Base-by-base conservation (phyloP, 92 coral and sea anemone species). In the Porites lobata region DNA sequence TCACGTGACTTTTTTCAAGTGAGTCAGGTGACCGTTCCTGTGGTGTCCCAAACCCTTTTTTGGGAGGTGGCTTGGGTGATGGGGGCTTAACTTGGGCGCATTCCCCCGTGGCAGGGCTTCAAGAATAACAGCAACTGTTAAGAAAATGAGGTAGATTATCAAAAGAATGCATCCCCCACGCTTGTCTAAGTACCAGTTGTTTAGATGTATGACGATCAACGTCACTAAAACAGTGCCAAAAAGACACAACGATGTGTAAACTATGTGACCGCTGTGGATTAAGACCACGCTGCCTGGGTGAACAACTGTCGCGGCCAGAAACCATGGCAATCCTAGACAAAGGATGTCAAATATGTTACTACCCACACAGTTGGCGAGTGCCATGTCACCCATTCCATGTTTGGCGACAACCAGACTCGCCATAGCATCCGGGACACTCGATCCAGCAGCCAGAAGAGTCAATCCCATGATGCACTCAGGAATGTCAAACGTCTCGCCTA, bases 371-470 rank as follows among this genome's bases (percentile, higher is more conserved):
- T 98, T 98, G 8, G 99, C 99, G 79, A 98, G 86, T 58, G 99
- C 99, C 99, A 98, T 98, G 94, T 98, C 99, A 20, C 98, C 99
- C 98, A 98, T 91, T 9, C 98, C 98, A 90, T 98, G 98, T 82
- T 95, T 92, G 77, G 99, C 96, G 72, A 95, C 98, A 8, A 98
- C 95, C 13, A 98, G 94, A 89, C 99, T 98, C 81, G 99, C 95
- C 84, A 98, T 94, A 2, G 96, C 98, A 87, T 98, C 99, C 89
- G 99, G 99, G 95, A 98, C 96, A 92, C 99, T 98, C 71, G 98
- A 96, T 79, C 99, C 99, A 14, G 98, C 98, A 51, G 99, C 99
- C 69, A 98, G 92, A 8, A 98, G 79, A 19, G 99, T 98, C 91
- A 98, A 69, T 71, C 99, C 99, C 99, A 98, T 98, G 89, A 98